phyloP scores from a whole-genome alignment of 2,888 invertebrate species.

The Masnerella sp. region DNA sequence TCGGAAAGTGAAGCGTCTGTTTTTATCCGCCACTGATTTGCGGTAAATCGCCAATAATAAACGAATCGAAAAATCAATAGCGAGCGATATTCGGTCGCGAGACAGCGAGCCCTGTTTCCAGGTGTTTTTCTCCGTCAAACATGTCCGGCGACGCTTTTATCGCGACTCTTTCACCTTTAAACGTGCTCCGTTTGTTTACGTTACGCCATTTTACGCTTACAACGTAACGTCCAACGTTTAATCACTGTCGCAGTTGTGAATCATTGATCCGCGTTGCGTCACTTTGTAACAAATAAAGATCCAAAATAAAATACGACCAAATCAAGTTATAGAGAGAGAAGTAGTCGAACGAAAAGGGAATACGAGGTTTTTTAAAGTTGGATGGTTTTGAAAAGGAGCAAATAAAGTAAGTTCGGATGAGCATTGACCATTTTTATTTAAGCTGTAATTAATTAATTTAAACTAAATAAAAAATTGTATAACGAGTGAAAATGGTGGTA shows the following conservation, averaged over 20 bases:
- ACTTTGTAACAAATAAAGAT: too few relatives aligned
- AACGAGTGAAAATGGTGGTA: too few relatives aligned
- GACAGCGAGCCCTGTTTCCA: neutral
- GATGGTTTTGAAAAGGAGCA: too few relatives aligned
- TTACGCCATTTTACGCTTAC: slow-evolving; percentile 4
- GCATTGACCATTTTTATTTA: too few relatives aligned
- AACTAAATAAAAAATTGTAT: too few relatives aligned
- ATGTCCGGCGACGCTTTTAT: slow-evolving; percentile 2
- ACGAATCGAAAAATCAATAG: slow-evolving; percentile 11
- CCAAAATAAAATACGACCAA: too few relatives aligned
- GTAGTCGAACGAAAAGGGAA: too few relatives aligned
- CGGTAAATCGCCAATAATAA: slow-evolving; percentile 5
- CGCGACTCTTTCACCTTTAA: slow-evolving; percentile 9
- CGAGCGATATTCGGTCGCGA: neutral
- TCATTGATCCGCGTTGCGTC: too few relatives aligned
- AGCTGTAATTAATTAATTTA: too few relatives aligned
- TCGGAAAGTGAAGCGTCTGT: neutral
- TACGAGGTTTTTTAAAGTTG: too few relatives aligned
- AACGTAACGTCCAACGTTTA: slow-evolving; percentile 9
- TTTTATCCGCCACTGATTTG: neutral
- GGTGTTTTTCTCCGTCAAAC: slow-evolving; percentile 11
- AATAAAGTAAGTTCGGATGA: too few relatives aligned
- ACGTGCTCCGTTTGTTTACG: neutral
- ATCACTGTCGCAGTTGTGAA: slow-evolving; percentile 10
- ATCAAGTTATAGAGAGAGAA: too few relatives aligned